phyloP scores from a whole-genome alignment of 1,140 invertebrate genomes.

The Wiebesia pumilae region DNA sequence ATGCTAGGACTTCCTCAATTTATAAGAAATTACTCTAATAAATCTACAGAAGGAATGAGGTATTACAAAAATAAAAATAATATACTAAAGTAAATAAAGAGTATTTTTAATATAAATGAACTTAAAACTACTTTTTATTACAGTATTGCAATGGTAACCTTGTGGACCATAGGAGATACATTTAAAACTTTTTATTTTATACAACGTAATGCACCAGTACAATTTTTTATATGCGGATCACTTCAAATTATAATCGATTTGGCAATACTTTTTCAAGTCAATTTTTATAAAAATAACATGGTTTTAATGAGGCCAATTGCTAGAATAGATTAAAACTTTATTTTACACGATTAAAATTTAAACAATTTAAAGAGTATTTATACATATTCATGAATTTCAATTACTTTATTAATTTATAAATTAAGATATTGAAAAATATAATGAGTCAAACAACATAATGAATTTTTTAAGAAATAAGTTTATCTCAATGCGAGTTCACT shows the following conservation, averaged over 20 bases:
- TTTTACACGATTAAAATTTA: not conserved
- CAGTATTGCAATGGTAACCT: slow-evolving; percentile 93
- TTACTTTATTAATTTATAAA: not conserved
- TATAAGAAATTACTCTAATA: slow-evolving; percentile 89
- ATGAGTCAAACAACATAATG: not conserved
- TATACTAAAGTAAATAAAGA: not conserved
- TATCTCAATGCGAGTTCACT: not conserved
- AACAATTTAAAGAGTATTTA: slow-evolving; percentile 15
- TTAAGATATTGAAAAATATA: not conserved
- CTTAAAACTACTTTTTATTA: slow-evolving; percentile 64
- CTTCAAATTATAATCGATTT: slow-evolving; percentile 93
- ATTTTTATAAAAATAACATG: slow-evolving; percentile 66
- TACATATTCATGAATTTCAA: not conserved
- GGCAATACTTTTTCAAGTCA: slow-evolving; percentile 89
- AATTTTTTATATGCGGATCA: slow-evolving; percentile 96
- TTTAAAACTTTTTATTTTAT: slow-evolving; percentile 99
- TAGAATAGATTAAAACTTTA: slow-evolving; percentile 43
- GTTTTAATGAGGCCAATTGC: slow-evolving; percentile 28
- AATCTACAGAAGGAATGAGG: slow-evolving; percentile 98
- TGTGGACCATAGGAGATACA: slow-evolving; percentile 96
- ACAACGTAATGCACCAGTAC: slow-evolving; percentile 89
- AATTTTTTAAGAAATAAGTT: not conserved
- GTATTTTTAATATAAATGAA: slow-evolving; percentile 27
- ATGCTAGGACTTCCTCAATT: slow-evolving; percentile 97
- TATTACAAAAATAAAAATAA: slow-evolving; percentile 68